A percentile compares a stretch with the other conserved stretches of the same genome.
phyloP scores from a whole-genome alignment of 2,113 vertebrate genomes.

The Psittacus erithacus region DNA sequence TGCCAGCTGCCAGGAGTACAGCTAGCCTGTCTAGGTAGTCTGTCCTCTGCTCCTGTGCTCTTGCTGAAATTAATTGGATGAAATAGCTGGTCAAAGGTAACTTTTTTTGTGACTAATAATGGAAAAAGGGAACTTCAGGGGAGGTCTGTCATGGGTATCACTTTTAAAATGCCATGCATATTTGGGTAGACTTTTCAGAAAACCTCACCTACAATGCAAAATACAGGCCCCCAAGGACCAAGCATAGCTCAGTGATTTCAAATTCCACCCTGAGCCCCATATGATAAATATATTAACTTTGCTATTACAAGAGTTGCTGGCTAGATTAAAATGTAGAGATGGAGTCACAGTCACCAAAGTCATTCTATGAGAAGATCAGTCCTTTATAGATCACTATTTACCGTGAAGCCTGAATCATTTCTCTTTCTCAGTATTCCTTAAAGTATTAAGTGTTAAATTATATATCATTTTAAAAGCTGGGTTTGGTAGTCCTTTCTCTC shows the following conservation, averaged over 20 bases:
- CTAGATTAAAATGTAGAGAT: background rate
- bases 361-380: background rate
- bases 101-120: background rate
- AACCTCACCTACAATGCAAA: background rate
- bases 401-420: slow-evolving; percentile 1
- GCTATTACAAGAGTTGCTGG: background rate
- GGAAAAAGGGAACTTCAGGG: background rate
- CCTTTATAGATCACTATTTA: background rate
- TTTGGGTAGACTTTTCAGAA: background rate
- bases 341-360: background rate
- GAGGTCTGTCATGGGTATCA: background rate
- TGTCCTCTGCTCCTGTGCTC: background rate
- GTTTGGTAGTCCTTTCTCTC: background rate
- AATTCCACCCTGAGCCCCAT: background rate
- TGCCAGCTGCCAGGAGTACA: background rate
- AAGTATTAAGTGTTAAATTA: slow-evolving; percentile 3
- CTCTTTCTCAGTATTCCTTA: background rate
- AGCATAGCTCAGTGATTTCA: background rate
- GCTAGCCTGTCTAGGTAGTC: background rate
- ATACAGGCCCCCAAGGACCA: background rate
- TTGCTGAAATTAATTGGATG: background rate
- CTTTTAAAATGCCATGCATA: background rate
- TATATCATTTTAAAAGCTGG: background rate
- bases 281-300: background rate
- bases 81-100: background rate